phyloP scores from a whole-genome alignment of 1,140 invertebrate species.

The Cydia splendana region DNA sequence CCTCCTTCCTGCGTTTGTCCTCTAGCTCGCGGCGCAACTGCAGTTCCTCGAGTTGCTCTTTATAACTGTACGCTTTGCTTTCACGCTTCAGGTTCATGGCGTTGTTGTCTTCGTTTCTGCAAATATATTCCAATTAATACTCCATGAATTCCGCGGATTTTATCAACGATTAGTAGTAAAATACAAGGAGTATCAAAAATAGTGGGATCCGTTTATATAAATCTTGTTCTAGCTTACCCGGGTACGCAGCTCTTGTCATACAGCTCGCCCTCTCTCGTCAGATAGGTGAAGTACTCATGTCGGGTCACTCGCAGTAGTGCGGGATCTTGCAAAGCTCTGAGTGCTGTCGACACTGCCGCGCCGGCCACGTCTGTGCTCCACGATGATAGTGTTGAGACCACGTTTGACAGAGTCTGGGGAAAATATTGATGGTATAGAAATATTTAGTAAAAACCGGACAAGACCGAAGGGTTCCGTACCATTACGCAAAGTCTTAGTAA shows the following conservation, averaged over 20 bases:
- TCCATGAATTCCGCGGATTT: no score
- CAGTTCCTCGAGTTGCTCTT: conserved; percentile 97
- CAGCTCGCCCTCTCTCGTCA: conserved; percentile 93
- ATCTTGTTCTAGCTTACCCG: no score
- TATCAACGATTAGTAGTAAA: no score
- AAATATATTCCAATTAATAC: conserved; percentile 22
- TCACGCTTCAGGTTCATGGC: conserved; percentile 96
- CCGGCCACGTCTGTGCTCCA: conserved; percentile 76
- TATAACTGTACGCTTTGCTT: conserved; percentile 98
- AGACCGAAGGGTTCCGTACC: no score
- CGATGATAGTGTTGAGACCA: conserved; percentile 81
- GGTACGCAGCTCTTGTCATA: conserved; percentile 95
- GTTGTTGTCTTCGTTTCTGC: conserved; percentile 82
- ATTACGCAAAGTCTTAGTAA: no score
- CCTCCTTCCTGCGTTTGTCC: conserved; percentile 92
- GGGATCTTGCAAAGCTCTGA: conserved; percentile 82
- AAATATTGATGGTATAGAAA: neutral
- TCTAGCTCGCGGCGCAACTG: conserved; percentile 95
- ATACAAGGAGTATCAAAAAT: no score
- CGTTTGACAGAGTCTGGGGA: conserved; percentile 79
- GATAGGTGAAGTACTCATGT: conserved; percentile 94
- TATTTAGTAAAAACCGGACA: no score
- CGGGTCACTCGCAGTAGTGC: conserved; percentile 88
- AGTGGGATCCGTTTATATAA: no score
- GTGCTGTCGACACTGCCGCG: conserved; percentile 73